Conservation (phyloP, 2,113 vertebrate genomes). For the Sceloporus undulatus region DNA sequence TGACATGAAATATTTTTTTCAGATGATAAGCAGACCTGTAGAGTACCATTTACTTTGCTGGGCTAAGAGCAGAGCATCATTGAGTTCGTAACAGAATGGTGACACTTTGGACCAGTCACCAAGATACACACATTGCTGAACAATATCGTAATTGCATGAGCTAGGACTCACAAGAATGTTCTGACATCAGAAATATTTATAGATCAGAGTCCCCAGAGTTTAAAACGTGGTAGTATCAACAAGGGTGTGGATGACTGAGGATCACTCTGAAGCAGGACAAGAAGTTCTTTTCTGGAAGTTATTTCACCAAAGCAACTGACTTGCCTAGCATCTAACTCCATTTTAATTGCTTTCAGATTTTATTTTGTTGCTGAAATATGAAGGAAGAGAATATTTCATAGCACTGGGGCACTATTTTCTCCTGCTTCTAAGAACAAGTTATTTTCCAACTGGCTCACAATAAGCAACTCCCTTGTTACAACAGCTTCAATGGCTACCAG, state of each 20-base stretch:
- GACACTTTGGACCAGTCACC: neutral
- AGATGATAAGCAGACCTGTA: slow-evolving; percentile 27
- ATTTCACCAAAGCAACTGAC: neutral
- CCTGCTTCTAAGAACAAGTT: neutral
- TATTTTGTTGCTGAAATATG: neutral
- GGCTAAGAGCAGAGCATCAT: neutral
- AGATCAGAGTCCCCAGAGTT: neutral
- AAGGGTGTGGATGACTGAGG: slow-evolving; percentile 7
- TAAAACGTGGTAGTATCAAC: neutral
- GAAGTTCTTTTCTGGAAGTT: neutral
- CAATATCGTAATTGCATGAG: neutral
- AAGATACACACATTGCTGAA: neutral
- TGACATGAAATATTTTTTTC: neutral
- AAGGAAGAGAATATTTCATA: neutral
- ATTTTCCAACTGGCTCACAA: too few relatives aligned
- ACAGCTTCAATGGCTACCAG: too few relatives aligned
- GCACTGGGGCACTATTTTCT: too few relatives aligned
- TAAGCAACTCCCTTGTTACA: too few relatives aligned
- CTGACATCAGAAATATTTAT: slow-evolving; percentile 25
- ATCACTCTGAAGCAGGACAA: slow-evolving; percentile 3
- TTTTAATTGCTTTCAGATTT: neutral
- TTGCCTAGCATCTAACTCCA: neutral
- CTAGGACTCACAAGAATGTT: neutral
- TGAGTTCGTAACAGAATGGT: neutral
- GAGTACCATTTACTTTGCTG: slow-evolving; percentile 14